These are phyloP conservation scores for Drosophila willistoni DNA, from an alignment of 1,140 invertebrate genomes.

Conservation along the genomic window DNA sequence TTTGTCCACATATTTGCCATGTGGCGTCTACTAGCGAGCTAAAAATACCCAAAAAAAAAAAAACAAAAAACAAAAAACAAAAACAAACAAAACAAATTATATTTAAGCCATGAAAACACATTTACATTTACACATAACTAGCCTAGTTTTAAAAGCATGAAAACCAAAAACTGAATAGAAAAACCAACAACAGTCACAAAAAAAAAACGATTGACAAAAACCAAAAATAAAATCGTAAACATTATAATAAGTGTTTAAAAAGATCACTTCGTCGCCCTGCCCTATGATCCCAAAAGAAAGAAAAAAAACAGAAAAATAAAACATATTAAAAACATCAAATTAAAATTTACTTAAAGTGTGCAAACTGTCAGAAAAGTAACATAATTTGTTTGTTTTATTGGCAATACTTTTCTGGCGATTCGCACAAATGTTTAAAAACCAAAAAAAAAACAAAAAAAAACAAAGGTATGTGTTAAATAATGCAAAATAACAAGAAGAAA, in stretches of 20 bases:
- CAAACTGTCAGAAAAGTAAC: constrained; percentile 43
- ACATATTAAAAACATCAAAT: constrained; percentile 34
- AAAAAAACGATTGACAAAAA: constrained; percentile 35
- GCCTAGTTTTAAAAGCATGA: constrained; percentile 40
- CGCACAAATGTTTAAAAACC: constrained; percentile 9
- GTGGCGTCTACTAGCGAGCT: constrained; percentile 67
- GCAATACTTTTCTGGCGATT: not conserved
- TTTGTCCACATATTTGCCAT: constrained; percentile 36
- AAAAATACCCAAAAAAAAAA: constrained; percentile 42
- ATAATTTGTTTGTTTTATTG: not conserved
- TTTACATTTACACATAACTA: constrained; percentile 48
- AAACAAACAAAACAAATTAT: constrained; percentile 53
- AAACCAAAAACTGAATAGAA: constrained; percentile 12
- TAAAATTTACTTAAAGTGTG: constrained; percentile 56
- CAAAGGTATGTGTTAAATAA: constrained; percentile 51
- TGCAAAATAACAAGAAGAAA: constrained; percentile 22
- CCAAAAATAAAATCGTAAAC: constrained; percentile 32
- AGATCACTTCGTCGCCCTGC: not conserved
- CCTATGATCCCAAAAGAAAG: not conserved
- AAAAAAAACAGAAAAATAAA: constrained; percentile 19
- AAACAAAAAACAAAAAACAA: constrained; percentile 24
- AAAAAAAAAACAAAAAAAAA: constrained; percentile 25
- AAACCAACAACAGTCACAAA: constrained; percentile 18
- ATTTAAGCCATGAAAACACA: constrained; percentile 47
- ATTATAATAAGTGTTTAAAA: constrained; percentile 56